Base-by-base conservation (phyloP, 1,140 invertebrate species). In the Centruroides vittatus region DNA sequence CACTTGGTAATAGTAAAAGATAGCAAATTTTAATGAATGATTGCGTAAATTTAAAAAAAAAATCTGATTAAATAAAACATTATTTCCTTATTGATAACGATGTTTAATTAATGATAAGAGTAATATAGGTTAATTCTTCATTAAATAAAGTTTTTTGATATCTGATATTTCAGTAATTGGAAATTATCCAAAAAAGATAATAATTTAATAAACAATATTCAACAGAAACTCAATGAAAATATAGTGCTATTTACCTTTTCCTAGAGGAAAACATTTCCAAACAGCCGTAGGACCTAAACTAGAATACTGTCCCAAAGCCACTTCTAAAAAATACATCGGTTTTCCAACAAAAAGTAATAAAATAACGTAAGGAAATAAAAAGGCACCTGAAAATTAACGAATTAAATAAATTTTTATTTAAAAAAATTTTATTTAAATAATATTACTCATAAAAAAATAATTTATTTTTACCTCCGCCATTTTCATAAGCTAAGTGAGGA, bases 211-310 rank as follows among this genome's bases (percentile, higher is more conserved):
- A 49, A 10, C n/a, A 49, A 10, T 3, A 49, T n/a, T n/a, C 48
- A 51, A 6, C 5, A 34, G 12, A 6, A 12, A 51, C 23, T 51
- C 50, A 51, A 5, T 10, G 10, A 51, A 8, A 1, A 51, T 1
- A 6, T 52, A 4, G 9, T 54, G 36, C 36, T 23, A 41, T 60
- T 70, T 77, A 91, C 89, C 95, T 85, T 98, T 98, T 72, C 98
- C 98, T 61, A 98, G 87, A 0, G 94, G 95, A 23, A 91, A 90
- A 68, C 98, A 94, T 77, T 93, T 94, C 78, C 97, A 98, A 4
- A 98, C 34, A 7, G 41, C 11, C 11, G 56, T 13, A 6, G 48
- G n/a, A 34, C 62, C 55, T 10, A 9, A n/a, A n/a, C 23, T 53
- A 47, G 50, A 48, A 57, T 57, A 64, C 34, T 76, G 74, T 11